Base-by-base conservation (phyloP, 1,140 invertebrate genomes). In the Diabrotica virgifera region DNA sequence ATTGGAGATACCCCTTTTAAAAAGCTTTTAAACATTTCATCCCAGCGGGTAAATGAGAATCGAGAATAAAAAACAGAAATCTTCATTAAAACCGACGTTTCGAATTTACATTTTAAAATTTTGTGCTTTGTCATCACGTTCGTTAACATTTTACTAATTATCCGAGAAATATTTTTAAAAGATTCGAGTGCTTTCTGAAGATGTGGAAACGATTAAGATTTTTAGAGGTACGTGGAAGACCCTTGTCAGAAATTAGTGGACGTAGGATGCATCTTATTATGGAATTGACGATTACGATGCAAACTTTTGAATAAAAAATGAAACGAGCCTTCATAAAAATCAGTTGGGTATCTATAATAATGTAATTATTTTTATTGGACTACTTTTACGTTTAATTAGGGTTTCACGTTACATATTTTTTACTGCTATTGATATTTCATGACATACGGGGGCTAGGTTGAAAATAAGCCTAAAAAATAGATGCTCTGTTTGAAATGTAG, bases 171-270 rank as follows among this genome's bases (percentile, higher is more conserved):
- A 46, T 46, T 8, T 24, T 46, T 46, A 46, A 46, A n/a, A 46
- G 40, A 10, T 46, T 46, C 3, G 40, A 46, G 40, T 46, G 40
- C 4, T 46, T 46, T 46, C n/a, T 46, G 40, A 46, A 46, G 40
- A 46, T 46, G 40, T 46, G 40, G 40, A 46, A 46, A 46, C n/a
- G n/a, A 46, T 46, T 46, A 46, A 46, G 40, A 46, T 46, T 46
- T 46, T 46, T 24, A 24, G 24, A 46, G 40, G n/a, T 46, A 46
- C 40, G 8, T n/a, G 24, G 24, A 24, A 24, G 24, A 24, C 24
- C 24, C 24, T 24, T 24, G 24, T 24, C 24, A 24, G 24, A 24
- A 24, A 24, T 24, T 24, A 24, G 24, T 24, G 24, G 24, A 24
- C 24, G 24, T 24, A 24, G 24, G 24, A 46, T n/a, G n/a, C 3